Evolutionary conservation across 2,797 vertebrate genomes (phyloP).

Genomic region (Oceanodroma leucorhoa): DNA sequence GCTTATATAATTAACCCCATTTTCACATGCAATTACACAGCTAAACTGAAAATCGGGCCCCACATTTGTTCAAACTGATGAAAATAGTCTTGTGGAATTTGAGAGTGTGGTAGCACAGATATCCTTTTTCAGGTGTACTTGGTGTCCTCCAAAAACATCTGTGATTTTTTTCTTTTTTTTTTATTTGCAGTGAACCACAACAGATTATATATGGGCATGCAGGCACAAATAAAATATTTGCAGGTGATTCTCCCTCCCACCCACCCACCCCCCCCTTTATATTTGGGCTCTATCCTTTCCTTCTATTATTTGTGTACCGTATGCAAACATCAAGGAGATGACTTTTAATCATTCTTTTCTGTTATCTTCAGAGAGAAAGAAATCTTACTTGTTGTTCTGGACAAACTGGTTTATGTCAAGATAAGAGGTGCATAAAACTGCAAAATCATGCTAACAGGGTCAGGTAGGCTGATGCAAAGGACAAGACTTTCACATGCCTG

Average conservation of each 20-base stretch:
- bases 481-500: background rate
- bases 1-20: background rate
- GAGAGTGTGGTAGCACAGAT: background rate
- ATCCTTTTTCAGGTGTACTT: background rate
- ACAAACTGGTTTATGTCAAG: background rate
- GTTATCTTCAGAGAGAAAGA: background rate
- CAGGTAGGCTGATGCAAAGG: background rate
- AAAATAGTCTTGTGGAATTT: background rate
- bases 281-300: background rate
- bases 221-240: background rate
- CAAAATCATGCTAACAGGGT: background rate
- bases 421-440: background rate
- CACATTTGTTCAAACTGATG: background rate
- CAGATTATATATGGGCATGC: background rate
- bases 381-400: background rate
- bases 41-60: background rate
- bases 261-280: background rate
- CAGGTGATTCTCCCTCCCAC: background rate
- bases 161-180: background rate
- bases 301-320: conserved; percentile 6
- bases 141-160: background rate
- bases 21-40: background rate
- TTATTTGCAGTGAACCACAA: background rate
- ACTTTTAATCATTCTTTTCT: conserved; percentile 26
- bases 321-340: conserved; percentile 6